Conservation (phyloP, 1,140 invertebrate genomes). For the Steinernema khuongi region DNA sequence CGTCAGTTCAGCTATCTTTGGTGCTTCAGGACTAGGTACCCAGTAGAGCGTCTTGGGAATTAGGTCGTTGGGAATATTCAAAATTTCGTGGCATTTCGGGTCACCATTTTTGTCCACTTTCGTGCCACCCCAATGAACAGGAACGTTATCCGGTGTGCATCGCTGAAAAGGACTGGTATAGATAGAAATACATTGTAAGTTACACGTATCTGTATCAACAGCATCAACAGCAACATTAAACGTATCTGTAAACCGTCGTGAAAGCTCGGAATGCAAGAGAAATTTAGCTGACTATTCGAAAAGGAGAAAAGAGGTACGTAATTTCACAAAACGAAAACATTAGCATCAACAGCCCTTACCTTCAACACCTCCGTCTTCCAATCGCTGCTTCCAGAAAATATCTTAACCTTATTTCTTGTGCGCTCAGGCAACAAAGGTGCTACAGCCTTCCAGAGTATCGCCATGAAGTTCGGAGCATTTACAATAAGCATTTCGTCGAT, state of each 20-base stretch:
- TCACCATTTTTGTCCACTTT: slow-evolving; percentile 34
- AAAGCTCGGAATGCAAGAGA: too few species aligned
- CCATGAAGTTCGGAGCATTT: slow-evolving; percentile 37
- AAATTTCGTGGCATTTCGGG: slow-evolving; percentile 31
- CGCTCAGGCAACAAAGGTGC: slow-evolving; percentile 36
- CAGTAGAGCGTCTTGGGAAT: slow-evolving; percentile 39
- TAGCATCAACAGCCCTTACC: neutral
- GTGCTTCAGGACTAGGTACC: slow-evolving; percentile 24
- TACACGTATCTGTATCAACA: too few species aligned
- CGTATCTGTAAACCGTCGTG: too few species aligned
- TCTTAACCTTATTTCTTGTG: slow-evolving; percentile 36
- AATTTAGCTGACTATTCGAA: too few species aligned
- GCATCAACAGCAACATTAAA: too few species aligned
- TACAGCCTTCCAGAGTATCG: slow-evolving; percentile 39
- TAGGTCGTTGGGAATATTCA: slow-evolving; percentile 36
- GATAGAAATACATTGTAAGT: too few species aligned
- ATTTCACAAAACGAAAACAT: neutral
- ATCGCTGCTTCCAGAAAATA: slow-evolving; percentile 28
- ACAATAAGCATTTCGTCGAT: slow-evolving; percentile 34
- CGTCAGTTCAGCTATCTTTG: neutral
- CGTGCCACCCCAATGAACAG: slow-evolving; percentile 36
- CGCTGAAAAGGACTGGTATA: slow-evolving; percentile 21
- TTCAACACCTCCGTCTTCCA: slow-evolving; percentile 28
- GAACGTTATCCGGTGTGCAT: slow-evolving; percentile 27
- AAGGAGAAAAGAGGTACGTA: slow-evolving; percentile 6